Percentiles rank a stretch among this genome's conserved stretches.
Evolutionary conservation across 2,888 invertebrate species (phyloP).

Genomic region (Amaurobius ferox): DNA sequence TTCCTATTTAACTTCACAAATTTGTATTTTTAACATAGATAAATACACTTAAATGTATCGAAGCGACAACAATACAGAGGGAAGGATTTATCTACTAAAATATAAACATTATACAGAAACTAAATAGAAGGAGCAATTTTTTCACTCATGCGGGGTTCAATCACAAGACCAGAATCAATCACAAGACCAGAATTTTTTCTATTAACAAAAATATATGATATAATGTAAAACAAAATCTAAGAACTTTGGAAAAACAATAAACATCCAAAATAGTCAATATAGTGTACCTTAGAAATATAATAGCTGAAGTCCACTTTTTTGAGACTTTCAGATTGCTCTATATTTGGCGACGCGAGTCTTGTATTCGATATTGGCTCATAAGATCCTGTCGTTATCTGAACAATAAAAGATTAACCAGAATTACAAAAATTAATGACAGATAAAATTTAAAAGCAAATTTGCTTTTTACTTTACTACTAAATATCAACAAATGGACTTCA

Average conservation of each 20-base stretch:
- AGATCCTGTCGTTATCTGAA: conserved; percentile 61
- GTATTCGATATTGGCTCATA: conserved; percentile 45
- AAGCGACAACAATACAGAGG: no score
- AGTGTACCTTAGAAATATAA: conserved; percentile 44
- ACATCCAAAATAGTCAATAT: conserved; percentile 38
- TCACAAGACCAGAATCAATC: no score
- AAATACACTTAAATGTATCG: no score
- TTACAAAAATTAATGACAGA: conserved; percentile 30
- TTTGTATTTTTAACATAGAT: no score
- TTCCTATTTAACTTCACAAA: no score
- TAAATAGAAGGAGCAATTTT: neutral
- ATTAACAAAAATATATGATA: neutral
- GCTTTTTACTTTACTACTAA: neutral
- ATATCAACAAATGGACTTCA: conserved; percentile 32
- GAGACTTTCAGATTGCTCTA: conserved; percentile 54
- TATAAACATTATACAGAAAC: neutral
- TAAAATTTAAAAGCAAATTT: neutral
- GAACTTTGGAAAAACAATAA: conserved; percentile 10
- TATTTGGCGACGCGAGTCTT: conserved; percentile 60
- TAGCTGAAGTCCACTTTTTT: conserved; percentile 68
- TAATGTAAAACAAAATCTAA: neutral
- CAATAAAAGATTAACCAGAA: conserved; percentile 63
- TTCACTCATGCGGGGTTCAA: neutral
- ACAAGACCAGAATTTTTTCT: no score
- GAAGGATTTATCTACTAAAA: neutral